Conservation (phyloP, 2,888 invertebrate genomes). For the Cheilosia vulpina region DNA sequence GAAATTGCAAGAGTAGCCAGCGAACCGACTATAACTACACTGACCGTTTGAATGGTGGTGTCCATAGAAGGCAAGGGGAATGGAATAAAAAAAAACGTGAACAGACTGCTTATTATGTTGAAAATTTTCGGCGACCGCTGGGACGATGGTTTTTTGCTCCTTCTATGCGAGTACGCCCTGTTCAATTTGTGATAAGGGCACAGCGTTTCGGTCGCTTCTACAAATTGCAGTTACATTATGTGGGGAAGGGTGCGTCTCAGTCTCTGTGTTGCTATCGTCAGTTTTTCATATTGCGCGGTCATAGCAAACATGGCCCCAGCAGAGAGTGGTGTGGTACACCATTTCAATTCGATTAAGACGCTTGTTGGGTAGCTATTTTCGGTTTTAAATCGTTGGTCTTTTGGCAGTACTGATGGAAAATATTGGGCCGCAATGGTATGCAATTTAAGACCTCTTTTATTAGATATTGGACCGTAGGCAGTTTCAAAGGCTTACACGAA, state of each 20-base stretch:
- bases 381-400: not conserved
- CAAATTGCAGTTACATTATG: constrained; percentile 49
- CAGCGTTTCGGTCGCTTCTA: constrained; percentile 60
- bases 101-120: constrained; percentile 55
- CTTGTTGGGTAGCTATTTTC: not conserved
- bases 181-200: constrained; percentile 70
- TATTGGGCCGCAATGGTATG: no score
- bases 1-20: constrained; percentile 67
- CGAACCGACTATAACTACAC: not conserved
- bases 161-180: not conserved
- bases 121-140: not conserved
- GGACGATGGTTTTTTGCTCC: constrained; percentile 4
- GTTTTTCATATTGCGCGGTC: not conserved
- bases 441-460: no score
- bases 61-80: constrained; percentile 21
- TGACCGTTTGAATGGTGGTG: constrained; percentile 1
- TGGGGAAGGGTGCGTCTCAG: not conserved
- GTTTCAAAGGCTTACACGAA: no score
- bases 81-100: constrained; percentile 38
- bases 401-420: no score
- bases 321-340: constrained; percentile 29
- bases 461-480: no score
- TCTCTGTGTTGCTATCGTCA: no score
- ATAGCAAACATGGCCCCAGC: constrained; percentile 11
- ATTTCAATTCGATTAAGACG: constrained; percentile 7